Evolutionary conservation across 1,140 invertebrate species (phyloP), one percentile per base, ranked within the genome.

Genomic region (Habropoda laboriosa): DNA sequence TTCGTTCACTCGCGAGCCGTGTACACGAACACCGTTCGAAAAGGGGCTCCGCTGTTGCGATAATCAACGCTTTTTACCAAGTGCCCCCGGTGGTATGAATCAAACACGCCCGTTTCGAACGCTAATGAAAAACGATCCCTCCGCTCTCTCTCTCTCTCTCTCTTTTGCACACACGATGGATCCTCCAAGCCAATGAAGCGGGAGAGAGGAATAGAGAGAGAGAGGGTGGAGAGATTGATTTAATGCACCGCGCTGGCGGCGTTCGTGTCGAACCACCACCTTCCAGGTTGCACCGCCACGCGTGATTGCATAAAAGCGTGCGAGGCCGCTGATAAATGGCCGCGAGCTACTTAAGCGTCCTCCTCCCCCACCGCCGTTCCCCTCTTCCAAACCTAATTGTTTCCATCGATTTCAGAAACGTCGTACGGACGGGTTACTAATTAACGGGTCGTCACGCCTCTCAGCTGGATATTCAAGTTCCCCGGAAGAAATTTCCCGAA

Each of bases 161-260:
- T n/a, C n/a, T n/a, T n/a, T n/a, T n/a, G n/a, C n/a, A n/a, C n/a
- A 35, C 30, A 16, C 16, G 18, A 38, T 45, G 76, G 45, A 57
- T 68, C 51, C 51, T 70, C 67, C 18, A 16, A 10, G 24, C n/a
- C n/a, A n/a, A n/a, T n/a, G n/a, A n/a, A 32, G 8, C 55, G 63
- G 42, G 45, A 13, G 4, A 40, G n/a, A 38, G n/a, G n/a, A n/a
- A n/a, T n/a, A n/a, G n/a, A n/a, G n/a, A n/a, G n/a, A n/a, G n/a
- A n/a, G n/a, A n/a, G n/a, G n/a, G n/a, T n/a, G n/a, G n/a, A n/a
- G 32, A 53, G 38, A 61, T 79, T 82, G 77, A 80, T 80, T 82
- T 80, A 74, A 82, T 82, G 61, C 61, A 67, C 7, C 61, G 32
- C 45, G 45, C 30, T 80, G 40, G 24, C 45, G 60, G 60, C 58